phyloP scores from a whole-genome alignment of 2,113 vertebrate species.

The Meles meles region DNA sequence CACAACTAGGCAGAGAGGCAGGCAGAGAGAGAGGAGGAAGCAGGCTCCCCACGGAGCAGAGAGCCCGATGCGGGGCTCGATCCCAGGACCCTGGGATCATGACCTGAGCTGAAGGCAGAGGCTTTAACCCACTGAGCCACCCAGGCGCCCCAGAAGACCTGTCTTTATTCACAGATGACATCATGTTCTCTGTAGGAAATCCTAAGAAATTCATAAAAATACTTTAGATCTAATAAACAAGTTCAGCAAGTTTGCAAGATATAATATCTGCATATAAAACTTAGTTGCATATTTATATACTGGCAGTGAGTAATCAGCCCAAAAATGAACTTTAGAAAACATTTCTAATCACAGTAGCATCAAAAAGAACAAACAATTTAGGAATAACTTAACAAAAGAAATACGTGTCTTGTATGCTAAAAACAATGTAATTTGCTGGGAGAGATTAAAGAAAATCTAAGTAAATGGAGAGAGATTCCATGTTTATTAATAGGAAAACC shows the following conservation, averaged over 20 bases:
- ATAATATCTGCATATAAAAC: background rate
- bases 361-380: constrained; percentile 13
- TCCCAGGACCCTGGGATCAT: too few relatives aligned
- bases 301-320: background rate
- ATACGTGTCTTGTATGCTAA: background rate
- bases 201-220: constrained; percentile 10
- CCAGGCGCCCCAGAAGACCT: too few relatives aligned
- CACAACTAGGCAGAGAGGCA: too few relatives aligned
- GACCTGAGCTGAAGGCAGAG: too few relatives aligned
- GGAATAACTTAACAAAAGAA: constrained; percentile 5
- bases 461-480: background rate
- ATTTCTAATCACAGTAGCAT: background rate
- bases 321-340: constrained; percentile 7
- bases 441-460: constrained; percentile 18
- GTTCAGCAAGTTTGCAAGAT: background rate
- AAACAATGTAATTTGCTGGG: background rate
- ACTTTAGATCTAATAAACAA: constrained; percentile 21
- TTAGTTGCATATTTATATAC: background rate
- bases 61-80: too few relatives aligned
- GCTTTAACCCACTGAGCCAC: too few relatives aligned
- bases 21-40: too few relatives aligned
- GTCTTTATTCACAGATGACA: background rate
- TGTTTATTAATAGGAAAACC: background rate
- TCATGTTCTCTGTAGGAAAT: background rate
- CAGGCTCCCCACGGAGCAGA: too few relatives aligned